Evolutionary conservation across 2,113 vertebrate genomes (phyloP).

Genomic region (Amphilophus citrinellus): DNA sequence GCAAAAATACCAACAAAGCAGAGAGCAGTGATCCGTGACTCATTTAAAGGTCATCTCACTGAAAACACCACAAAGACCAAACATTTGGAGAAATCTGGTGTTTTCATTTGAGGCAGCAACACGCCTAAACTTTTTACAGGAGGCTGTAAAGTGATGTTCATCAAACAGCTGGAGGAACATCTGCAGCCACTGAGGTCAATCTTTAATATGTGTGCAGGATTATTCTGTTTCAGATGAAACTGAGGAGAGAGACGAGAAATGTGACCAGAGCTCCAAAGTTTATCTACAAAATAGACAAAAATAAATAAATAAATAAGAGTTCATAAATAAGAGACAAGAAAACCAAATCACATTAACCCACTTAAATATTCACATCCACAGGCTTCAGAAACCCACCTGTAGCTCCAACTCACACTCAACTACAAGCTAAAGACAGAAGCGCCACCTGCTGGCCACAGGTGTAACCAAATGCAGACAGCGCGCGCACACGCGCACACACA

Average conservation of each 20-base stretch:
- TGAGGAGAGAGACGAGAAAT: too few relatives aligned
- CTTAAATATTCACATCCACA: too few relatives aligned
- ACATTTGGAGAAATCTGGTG: background rate
- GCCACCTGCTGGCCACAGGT: background rate
- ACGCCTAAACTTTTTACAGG: background rate
- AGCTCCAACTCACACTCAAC: background rate
- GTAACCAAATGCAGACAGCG: too few relatives aligned
- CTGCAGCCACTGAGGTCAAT: background rate
- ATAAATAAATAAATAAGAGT: background rate
- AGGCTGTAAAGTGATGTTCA: background rate
- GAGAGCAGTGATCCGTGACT: background rate
- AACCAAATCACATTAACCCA: too few relatives aligned
- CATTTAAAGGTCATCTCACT: background rate
- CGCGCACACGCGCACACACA: too few relatives aligned
- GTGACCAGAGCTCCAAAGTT: too few relatives aligned
- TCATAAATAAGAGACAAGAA: too few relatives aligned
- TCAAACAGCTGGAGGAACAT: background rate
- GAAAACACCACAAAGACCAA: accelerated
- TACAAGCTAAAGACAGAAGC: background rate
- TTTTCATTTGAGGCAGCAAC: too few relatives aligned
- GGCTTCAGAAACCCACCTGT: background rate
- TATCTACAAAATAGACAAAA: too few relatives aligned
- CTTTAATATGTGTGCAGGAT: too few relatives aligned
- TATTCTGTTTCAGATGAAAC: too few relatives aligned
- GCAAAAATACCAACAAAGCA: background rate